Conservation (phyloP, 2,797 vertebrate species). For the Lagodon rhomboides region DNA sequence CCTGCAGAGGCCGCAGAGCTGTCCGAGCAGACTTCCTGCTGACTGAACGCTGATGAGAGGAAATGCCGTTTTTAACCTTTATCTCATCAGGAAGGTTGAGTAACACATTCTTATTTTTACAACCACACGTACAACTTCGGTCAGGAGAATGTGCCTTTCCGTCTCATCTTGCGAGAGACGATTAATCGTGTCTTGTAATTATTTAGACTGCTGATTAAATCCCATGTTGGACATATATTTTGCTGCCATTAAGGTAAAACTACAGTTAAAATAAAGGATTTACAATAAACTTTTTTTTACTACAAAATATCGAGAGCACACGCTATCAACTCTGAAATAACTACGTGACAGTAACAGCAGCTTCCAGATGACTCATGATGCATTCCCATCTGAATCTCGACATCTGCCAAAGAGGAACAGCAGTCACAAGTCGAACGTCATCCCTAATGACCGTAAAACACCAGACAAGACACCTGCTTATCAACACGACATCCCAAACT, state of each 20-base stretch:
- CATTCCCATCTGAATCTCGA: neutral
- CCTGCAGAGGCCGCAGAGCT: constrained; percentile 51
- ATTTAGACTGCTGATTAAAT: no score
- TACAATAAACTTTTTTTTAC: no score
- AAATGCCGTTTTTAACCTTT: constrained; percentile 68
- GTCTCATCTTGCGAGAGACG: neutral
- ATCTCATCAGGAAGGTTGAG: constrained; percentile 70
- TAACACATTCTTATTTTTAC: constrained; percentile 49
- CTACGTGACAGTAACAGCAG: neutral
- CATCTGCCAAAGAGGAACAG: constrained; percentile 13
- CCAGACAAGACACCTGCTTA: neutral
- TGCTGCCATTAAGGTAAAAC: neutral
- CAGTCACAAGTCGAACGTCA: constrained; percentile 3
- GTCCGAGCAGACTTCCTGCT: constrained; percentile 71
- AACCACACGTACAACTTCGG: constrained; percentile 11
- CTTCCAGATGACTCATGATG: neutral
- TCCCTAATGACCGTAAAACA: neutral
- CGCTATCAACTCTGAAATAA: neutral
- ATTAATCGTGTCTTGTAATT: neutral
- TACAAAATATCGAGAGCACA: neutral
- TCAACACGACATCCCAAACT: neutral
- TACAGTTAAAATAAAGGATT: neutral
- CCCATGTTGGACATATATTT: neutral
- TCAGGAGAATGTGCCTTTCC: constrained; percentile 33
- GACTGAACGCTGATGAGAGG: constrained; percentile 62